Evolutionary conservation across 2,113 vertebrate genomes (phyloP).

Genomic region (Neogale vison): DNA sequence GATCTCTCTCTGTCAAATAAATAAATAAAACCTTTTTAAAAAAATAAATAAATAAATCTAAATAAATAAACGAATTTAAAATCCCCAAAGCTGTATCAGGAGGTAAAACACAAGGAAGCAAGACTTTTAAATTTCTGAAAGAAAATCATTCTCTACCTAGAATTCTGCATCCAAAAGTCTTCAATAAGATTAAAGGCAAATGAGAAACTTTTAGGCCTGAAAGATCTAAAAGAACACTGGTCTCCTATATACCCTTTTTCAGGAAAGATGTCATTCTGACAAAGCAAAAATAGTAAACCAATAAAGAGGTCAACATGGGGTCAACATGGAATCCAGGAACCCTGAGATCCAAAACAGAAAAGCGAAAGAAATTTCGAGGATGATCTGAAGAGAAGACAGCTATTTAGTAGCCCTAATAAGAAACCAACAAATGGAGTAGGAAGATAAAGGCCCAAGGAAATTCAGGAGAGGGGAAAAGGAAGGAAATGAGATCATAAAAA

Average conservation of each 20-base stretch:
- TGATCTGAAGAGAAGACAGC: background rate
- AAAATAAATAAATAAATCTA: background rate
- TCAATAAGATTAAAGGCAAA: background rate
- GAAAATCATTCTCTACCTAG: background rate
- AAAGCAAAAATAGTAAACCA: constrained; percentile 17
- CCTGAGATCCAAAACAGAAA: background rate
- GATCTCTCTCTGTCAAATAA: too few relatives aligned
- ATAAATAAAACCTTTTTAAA: background rate
- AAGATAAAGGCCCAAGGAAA: background rate
- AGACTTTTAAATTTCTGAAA: constrained; percentile 3
- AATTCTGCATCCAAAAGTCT: constrained; percentile 7
- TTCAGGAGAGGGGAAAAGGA: background rate
- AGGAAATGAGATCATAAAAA: background rate
- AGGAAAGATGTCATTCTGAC: background rate
- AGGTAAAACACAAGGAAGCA: background rate
- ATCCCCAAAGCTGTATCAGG: background rate
- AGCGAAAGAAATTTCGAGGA: constrained; percentile 5
- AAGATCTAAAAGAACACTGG: background rate
- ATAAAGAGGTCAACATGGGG: background rate
- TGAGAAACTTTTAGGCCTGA: background rate
- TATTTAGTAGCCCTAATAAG: background rate
- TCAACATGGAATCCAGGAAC: background rate
- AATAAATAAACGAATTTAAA: background rate
- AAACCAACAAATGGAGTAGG: background rate
- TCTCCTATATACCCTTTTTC: background rate